These are phyloP conservation scores for Pyrgilauda ruficollis DNA, from an alignment of 2,113 vertebrate species.

Conservation along the genomic window DNA sequence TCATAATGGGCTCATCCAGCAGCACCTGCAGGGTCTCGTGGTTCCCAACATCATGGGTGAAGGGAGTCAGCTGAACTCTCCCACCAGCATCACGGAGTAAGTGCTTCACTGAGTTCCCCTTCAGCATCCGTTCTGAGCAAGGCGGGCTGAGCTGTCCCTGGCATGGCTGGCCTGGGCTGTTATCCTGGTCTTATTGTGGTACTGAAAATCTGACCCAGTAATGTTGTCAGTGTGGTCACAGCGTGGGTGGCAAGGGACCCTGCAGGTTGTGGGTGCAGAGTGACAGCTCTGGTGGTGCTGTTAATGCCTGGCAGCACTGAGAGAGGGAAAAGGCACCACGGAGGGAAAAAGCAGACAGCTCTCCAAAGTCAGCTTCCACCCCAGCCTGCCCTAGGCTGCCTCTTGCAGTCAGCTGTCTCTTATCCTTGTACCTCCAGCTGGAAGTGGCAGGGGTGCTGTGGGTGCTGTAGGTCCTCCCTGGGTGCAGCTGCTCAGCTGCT, in stretches of 20 bases:
- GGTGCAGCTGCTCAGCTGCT: not conserved
- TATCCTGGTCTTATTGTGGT: accelerated
- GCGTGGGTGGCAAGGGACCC: not conserved
- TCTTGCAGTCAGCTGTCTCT: not conserved
- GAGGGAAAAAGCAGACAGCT: not conserved
- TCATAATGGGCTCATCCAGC: not conserved
- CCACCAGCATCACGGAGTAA: conserved; percentile 46
- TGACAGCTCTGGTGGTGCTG: not conserved
- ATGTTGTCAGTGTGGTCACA: not conserved
- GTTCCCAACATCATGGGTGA: conserved; percentile 40
- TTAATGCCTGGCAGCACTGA: not conserved
- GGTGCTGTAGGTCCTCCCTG: accelerated
- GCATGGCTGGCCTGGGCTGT: accelerated
- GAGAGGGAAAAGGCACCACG: not conserved
- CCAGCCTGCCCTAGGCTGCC: not conserved
- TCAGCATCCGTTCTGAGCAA: not conserved
- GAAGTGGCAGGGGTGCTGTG: not conserved
- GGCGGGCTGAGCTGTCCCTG: not conserved
- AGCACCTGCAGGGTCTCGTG: not conserved
- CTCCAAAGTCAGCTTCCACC: not conserved
- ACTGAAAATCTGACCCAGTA: not conserved
- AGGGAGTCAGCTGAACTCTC: not conserved
- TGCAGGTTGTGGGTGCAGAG: not conserved
- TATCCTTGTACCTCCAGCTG: not conserved
- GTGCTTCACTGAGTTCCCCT: not conserved